Base-by-base conservation (phyloP, 2,113 vertebrate genomes). In the Myodes glareolus region DNA sequence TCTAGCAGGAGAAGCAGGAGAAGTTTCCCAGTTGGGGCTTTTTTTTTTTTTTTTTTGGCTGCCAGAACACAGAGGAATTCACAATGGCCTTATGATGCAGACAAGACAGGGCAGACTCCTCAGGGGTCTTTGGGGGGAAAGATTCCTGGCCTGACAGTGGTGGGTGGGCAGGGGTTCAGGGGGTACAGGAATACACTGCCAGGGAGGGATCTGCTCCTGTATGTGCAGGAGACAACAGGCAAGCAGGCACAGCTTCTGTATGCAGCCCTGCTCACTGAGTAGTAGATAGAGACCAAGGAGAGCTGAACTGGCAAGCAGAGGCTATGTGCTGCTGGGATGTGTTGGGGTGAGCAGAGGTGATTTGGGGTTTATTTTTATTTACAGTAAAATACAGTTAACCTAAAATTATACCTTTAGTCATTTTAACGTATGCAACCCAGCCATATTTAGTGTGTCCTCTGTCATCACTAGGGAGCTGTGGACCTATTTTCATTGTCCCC, bases 171-270 rank as follows among this genome's bases (percentile, higher is more conserved):
- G 6, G 12, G 6, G 11, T 39, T 5, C 27, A 42, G 31, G 39
- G 39, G 55, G 33, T 47, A 27, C 9, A 16, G 39, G 50, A 23
- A 5, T 1, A 1, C 8, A 19, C 3, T 5, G 6, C 19, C 21
- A 23, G 27, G 77, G 36, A 75, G 29, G 50, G 86, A 81, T n/a
- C 77, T 12, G 17, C 1, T 3, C 0, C 4, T 50, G 52, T 10
- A 58, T 1, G n/a, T 1, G 0, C 33, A 33, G 7, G 55, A 55
- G 47, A 45, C 11, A 33, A 16, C 72, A 90, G 0, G 29, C 55
- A 90, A 0, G 36, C 31, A 45, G 0, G 0, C 0, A 10, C 42
- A 8, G 39, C 17, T 7, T 13, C 58, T 78, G 2, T 25, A 70
- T 11, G 25, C 5, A 4, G 8, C 45, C 76, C 61, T 13, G 1